phyloP scores from a whole-genome alignment of 2,888 invertebrate species.

The Harmothoe impar region DNA sequence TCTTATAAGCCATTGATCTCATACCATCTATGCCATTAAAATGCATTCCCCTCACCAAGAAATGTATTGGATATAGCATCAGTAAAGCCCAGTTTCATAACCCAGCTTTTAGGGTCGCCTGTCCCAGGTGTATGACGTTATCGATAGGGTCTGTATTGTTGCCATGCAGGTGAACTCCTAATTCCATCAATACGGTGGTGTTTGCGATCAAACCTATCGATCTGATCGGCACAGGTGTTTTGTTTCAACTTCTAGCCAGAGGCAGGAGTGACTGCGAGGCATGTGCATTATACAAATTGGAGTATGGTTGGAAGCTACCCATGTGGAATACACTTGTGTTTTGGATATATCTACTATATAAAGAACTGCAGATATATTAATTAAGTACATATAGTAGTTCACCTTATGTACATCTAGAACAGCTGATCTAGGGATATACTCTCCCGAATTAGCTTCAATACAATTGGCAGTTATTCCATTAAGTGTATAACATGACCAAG shows the following conservation, averaged over 20 bases:
- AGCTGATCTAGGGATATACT: not conserved
- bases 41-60: too few relatives aligned
- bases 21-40: too few relatives aligned
- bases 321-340: too few relatives aligned
- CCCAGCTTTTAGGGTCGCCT: not conserved
- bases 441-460: too few relatives aligned
- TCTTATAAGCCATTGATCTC: too few relatives aligned
- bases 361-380: not conserved
- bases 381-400: not conserved
- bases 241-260: conserved; percentile 14
- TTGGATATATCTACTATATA: too few relatives aligned
- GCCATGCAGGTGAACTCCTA: conserved; percentile 31
- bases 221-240: conserved; percentile 30
- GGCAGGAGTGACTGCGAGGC: not conserved
- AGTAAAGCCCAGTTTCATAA: not conserved
- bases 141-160: not conserved
- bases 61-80: too few relatives aligned
- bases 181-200: not conserved
- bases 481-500: too few relatives aligned
- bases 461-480: too few relatives aligned
- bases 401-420: not conserved
- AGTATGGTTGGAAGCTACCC: too few relatives aligned
- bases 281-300: not conserved
- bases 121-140: not conserved
- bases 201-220: conserved; percentile 20